Conservation (phyloP, 2,113 vertebrate genomes). For the Dipodomys merriami region DNA sequence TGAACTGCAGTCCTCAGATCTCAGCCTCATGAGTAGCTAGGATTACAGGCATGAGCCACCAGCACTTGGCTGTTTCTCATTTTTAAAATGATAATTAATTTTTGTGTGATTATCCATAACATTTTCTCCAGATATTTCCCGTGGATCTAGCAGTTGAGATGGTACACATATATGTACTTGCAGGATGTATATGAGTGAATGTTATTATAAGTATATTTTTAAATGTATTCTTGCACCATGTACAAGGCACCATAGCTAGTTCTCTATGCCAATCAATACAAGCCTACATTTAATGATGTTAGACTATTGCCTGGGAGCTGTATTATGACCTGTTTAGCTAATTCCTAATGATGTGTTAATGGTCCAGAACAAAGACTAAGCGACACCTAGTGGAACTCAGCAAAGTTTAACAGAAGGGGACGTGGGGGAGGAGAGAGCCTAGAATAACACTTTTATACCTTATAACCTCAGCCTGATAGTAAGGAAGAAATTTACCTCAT, state of each 20-base stretch:
- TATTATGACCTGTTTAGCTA: background rate
- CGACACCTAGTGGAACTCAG: slow-evolving; percentile 66
- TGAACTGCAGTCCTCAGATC: too few relatives aligned
- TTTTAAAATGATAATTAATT: background rate
- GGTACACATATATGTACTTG: background rate
- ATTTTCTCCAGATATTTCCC: slow-evolving; percentile 29
- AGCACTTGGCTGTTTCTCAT: background rate
- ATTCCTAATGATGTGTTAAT: background rate
- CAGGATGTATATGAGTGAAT: background rate
- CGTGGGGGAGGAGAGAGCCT: background rate
- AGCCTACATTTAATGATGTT: background rate
- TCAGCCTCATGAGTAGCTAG: too few relatives aligned
- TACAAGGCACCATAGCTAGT: background rate
- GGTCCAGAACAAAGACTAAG: slow-evolving; percentile 25
- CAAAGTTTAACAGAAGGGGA: background rate
- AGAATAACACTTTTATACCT: background rate
- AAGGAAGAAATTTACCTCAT: slow-evolving; percentile 20
- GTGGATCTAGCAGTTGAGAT: background rate
- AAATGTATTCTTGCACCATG: slow-evolving; percentile 3
- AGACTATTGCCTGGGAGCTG: background rate
- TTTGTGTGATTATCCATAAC: background rate
- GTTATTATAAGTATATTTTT: slow-evolving; percentile 13
- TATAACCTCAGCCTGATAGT: background rate
- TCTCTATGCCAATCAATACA: background rate
- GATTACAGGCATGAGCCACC: too few relatives aligned